phyloP scores from a whole-genome alignment of 2,113 vertebrate genomes.

The Pygoscelis antarcticus region DNA sequence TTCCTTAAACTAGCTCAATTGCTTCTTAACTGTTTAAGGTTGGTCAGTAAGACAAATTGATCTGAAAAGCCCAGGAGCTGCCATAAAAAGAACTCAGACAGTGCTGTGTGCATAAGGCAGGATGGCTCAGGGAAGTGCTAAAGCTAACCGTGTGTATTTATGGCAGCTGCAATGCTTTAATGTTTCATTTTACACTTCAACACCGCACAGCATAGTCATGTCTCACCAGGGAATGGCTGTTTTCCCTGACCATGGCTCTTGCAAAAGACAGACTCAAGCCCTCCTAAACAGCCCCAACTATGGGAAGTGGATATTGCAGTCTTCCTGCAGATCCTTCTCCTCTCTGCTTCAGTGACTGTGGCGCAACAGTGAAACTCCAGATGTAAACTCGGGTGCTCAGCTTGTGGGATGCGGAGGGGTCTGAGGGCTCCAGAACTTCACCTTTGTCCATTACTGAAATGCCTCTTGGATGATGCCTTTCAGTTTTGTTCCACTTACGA shows the following conservation, averaged over 20 bases:
- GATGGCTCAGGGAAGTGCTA: constrained; percentile 52
- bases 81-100: constrained; percentile 45
- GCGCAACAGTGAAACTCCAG: neutral
- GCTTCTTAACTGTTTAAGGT: constrained; percentile 46
- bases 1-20: constrained; percentile 47
- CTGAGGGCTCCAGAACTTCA: neutral
- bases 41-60: constrained; percentile 65
- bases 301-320: neutral
- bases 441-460: neutral
- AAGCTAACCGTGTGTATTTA: constrained; percentile 60
- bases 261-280: neutral
- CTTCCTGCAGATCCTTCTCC: neutral
- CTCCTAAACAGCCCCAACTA: neutral
- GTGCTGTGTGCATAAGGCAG: neutral
- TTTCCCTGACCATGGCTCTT: constrained; percentile 14
- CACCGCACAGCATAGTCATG: neutral
- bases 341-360: neutral
- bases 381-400: neutral
- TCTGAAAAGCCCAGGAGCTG: constrained; percentile 43
- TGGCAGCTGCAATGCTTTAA: constrained; percentile 53
- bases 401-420: neutral
- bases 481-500: neutral
- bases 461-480: neutral
- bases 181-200: constrained; percentile 59
- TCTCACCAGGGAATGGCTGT: neutral